Conservation (phyloP, 2,797 vertebrate species). For the Tadarida brasiliensis region DNA sequence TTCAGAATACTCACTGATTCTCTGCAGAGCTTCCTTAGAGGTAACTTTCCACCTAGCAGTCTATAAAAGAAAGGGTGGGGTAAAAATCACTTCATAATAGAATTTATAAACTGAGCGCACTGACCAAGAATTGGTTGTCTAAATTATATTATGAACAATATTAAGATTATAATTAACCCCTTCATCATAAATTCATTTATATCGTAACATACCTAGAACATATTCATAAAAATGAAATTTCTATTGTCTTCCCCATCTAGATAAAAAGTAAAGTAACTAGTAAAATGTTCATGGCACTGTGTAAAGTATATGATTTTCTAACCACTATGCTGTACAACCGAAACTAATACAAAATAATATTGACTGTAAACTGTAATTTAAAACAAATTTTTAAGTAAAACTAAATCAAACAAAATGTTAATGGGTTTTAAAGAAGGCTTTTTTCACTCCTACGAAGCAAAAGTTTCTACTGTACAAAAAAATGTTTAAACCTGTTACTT, state of each 20-base stretch:
- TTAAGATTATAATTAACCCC: constrained; percentile 2
- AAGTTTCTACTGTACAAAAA: neutral
- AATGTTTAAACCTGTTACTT: constrained; percentile 78
- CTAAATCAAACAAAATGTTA: neutral
- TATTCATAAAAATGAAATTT: neutral
- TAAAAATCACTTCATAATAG: neutral
- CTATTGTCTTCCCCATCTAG: neutral
- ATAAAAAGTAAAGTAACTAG: constrained; percentile 36
- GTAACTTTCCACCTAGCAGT: constrained; percentile 99
- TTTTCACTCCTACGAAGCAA: constrained; percentile 25
- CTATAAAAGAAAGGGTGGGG: constrained; percentile 85
- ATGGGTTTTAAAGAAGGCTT: constrained; percentile 24
- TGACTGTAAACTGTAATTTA: neutral
- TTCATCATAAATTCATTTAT: neutral
- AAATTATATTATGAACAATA: neutral
- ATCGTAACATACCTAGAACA: neutral
- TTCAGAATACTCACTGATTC: constrained; percentile 99
- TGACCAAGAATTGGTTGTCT: constrained; percentile 21
- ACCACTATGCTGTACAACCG: neutral
- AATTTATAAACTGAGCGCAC: neutral
- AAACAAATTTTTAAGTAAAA: neutral
- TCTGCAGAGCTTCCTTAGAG: constrained; percentile 98
- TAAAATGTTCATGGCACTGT: constrained; percentile 6
- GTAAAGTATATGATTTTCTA: neutral
- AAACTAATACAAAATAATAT: neutral